These are phyloP conservation scores for Picathartes gymnocephalus DNA, from an alignment of 2,113 vertebrate genomes.

Conservation along the genomic window DNA sequence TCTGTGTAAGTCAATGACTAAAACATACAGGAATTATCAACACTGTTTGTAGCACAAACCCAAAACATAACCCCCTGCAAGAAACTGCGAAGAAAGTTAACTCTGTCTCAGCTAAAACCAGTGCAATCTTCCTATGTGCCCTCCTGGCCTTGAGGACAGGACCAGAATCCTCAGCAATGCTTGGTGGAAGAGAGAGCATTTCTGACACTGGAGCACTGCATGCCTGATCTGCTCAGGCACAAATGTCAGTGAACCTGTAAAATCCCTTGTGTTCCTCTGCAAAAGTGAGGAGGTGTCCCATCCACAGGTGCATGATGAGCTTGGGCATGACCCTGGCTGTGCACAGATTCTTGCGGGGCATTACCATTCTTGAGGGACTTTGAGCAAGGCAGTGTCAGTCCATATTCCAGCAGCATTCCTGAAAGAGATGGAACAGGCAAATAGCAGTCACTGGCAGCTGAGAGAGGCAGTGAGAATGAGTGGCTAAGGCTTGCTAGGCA, in stretches of 20 bases:
- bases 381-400: not conserved
- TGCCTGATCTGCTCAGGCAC: not conserved
- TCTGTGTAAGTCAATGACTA: not conserved
- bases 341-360: not conserved
- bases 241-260: not conserved
- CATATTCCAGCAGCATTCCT: not conserved
- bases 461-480: not conserved
- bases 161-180: not conserved
- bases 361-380: not conserved
- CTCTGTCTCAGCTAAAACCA: not conserved
- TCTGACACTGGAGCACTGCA: not conserved
- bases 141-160: not conserved
- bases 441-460: not conserved
- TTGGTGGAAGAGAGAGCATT: not conserved
- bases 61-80: not conserved
- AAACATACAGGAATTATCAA: not conserved
- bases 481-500: not conserved
- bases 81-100: not conserved
- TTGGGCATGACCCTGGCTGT: not conserved
- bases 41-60: not conserved
- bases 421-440: not conserved
- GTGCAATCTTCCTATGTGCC: not conserved
- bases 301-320: fast-evolving
- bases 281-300: not conserved
- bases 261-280: not conserved